Conservation (phyloP, 2,113 vertebrate genomes). For the Vombatus ursinus region DNA sequence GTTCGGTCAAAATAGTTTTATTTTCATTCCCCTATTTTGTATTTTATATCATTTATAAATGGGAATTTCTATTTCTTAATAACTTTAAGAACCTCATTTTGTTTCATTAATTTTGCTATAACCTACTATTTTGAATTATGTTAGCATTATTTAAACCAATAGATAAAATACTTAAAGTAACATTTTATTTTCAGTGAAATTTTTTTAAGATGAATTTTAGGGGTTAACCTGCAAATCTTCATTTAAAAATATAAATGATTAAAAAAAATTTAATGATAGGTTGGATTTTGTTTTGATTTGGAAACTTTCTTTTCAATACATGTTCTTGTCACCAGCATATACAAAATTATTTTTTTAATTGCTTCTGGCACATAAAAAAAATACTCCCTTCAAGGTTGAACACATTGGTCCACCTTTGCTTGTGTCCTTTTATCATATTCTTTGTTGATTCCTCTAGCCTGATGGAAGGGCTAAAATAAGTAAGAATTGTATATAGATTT, state of each 20-base stretch:
- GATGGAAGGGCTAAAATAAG: neutral
- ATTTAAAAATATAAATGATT: neutral
- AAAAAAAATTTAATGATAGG: neutral
- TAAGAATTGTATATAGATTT: neutral
- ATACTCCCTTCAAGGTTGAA: neutral
- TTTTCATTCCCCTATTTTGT: neutral
- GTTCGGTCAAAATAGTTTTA: neutral
- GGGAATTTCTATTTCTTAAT: neutral
- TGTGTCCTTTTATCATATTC: neutral
- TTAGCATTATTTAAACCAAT: neutral
- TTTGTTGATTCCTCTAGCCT: neutral
- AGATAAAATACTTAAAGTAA: neutral
- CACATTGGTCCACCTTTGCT: neutral
- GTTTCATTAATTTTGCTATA: neutral
- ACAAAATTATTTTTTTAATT: neutral
- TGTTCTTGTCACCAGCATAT: neutral
- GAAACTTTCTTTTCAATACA: neutral
- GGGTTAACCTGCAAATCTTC: neutral
- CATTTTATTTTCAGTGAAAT: neutral
- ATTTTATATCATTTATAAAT: neutral
- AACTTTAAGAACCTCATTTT: neutral
- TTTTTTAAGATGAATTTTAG: neutral
- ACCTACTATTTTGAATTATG: neutral
- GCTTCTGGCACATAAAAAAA: neutral
- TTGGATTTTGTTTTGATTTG: neutral